Evolutionary conservation across 2,888 invertebrate genomes (phyloP), one percentile per base, ranked within the genome.

Genomic region (Bellardia bayeri): DNA sequence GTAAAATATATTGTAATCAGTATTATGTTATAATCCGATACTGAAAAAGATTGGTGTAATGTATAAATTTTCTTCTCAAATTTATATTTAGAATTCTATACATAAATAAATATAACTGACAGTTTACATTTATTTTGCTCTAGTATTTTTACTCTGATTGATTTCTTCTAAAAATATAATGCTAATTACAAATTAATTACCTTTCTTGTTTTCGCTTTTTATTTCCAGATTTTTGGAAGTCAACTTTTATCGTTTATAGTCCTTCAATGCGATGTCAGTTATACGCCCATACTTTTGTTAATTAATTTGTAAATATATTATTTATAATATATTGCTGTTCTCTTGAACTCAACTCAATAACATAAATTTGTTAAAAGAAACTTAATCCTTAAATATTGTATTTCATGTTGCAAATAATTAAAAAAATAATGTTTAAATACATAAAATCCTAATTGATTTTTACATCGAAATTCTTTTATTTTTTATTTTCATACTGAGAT

Each of bases 381-480:
- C 4, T 5, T 30, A 61, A 64, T 79, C 23, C 63, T 75, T 66
- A 11, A 74, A 66, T 54, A 13, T 23, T 72, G 9, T 56, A 16
- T 66, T 58, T 78, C 51, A 30, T n/a, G 13, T 11, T 61, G 51
- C 42, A 42, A 66, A 75, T 80, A 85, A 85, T 85, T 85, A 80
- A 85, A 85, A 85, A 75, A 75, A 69, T 56, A 63, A 85, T 68
- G 64, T 61, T 40, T 40, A 61, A 66, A 79, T 58, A 58, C 58
- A 14, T 54, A 61, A 80, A 80, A 80, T 75, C 68, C 80, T 85
- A 85, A 85, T 80, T 85, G 85, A 85, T 80, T 80, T 80, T 85
- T 64, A 51, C 80, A 80, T 63, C 16, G 30, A 13, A 40, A n/a
- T 40, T 11, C 51, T 45, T 11, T 45, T 45, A 58, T 33, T 56